Evolutionary conservation across 2,797 vertebrate species (phyloP), one percentile per base, ranked within the genome.

Genomic region (Dermochelys coriacea): DNA sequence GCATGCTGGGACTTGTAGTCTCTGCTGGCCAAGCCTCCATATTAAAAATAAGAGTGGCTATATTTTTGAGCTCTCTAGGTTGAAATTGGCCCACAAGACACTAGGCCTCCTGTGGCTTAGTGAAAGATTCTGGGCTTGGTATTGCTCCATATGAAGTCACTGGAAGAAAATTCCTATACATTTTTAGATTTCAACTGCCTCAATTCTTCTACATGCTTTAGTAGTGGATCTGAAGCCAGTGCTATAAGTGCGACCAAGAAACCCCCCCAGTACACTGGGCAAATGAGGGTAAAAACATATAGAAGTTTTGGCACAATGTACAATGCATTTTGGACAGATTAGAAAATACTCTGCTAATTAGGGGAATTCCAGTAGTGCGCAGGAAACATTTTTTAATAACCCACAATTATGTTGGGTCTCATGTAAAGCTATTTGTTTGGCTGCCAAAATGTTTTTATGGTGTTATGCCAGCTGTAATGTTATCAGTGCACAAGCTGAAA

Each of bases 341-440:
- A 90, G 91, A 97, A 96, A 99, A 98, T 98, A 97, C 98, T 97
- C 98, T 98, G 97, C 98, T 98, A 98, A 99, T 97, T 98, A 99
- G 99, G 98, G 99, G 98, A 99, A 98, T 99, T 99, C 99, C 98
- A 97, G 88, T 71, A 90, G 87, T 97, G 98, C 97, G 97, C 89
- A 98, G 98, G 98, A 98, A 98, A 84, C 93, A 87, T 93, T 93
- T 97, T 97, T 97, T 96, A 95, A 87, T 92, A 93, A 90, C 88
- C 94, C 88, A 71, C 0, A 19, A 94, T 95, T 95, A 68, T 94
- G 93, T 8, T 92, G 83, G 93, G 96, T 97, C 97, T 98, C 93
- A 1, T 92, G 87, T 89, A 96, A 93, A 96, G 89, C 93, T 97
- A 98, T 96, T 94, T 97, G 95, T 94, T 97, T 97, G 75, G 21